These are phyloP conservation scores for Miltochrista miniata DNA, from an alignment of 2,888 invertebrate genomes.

Conservation along the genomic window DNA sequence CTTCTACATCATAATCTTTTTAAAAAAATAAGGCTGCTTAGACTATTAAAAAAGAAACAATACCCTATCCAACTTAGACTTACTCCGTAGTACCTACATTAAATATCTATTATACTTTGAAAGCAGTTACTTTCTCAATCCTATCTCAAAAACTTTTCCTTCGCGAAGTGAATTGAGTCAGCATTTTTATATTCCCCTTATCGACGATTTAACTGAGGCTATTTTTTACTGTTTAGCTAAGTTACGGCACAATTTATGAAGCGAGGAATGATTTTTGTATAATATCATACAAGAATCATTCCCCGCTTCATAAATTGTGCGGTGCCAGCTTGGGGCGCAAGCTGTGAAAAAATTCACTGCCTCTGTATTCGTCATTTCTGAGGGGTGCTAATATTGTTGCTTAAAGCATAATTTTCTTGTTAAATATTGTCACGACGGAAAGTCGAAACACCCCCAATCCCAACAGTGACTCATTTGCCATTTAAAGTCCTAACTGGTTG, in stretches of 20 bases:
- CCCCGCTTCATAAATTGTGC: constrained; percentile 75
- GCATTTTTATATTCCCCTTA: constrained; percentile 56
- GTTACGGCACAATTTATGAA: too few relatives aligned
- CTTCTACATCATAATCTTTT: too few relatives aligned
- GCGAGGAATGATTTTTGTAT: too few relatives aligned
- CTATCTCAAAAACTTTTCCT: constrained; percentile 32
- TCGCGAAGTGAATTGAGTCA: constrained; percentile 46
- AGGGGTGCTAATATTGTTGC: constrained; percentile 76
- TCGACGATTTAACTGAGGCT: constrained; percentile 57
- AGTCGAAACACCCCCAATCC: constrained; percentile 51
- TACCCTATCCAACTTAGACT: neutral
- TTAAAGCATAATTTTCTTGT: constrained; percentile 72
- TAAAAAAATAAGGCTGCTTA: too few relatives aligned
- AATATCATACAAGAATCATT: constrained; percentile 76
- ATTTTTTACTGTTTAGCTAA: constrained; percentile 70
- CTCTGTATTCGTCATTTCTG: constrained; percentile 71
- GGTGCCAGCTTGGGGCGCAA: constrained; percentile 63
- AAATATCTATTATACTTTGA: neutral
- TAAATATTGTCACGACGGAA: constrained; percentile 68
- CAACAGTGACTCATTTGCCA: too few relatives aligned
- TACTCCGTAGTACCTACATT: neutral
- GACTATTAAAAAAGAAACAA: too few relatives aligned
- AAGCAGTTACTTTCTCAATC: constrained; percentile 15
- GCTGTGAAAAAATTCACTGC: constrained; percentile 77
- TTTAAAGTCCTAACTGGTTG: too few relatives aligned